Base-by-base conservation (phyloP, 2,113 vertebrate genomes). In the Microtus pennsylvanicus region DNA sequence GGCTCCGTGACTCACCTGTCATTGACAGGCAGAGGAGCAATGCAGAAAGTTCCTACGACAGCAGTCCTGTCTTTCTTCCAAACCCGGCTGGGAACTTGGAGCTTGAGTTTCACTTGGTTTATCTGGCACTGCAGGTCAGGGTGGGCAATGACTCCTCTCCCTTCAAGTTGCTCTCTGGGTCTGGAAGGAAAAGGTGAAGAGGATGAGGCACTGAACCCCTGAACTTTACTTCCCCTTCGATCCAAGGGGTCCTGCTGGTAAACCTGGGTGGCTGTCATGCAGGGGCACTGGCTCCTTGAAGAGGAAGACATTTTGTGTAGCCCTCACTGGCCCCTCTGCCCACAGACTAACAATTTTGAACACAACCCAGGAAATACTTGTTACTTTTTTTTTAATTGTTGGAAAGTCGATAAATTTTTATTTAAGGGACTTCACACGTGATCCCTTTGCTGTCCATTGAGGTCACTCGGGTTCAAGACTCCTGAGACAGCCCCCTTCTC, bases 1-100 rank as follows among this genome's bases (percentile, higher is more conserved):
- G 21, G 16, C 26, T 4, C 42, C 28, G 65, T 69, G 22, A 35
- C 94, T 96, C 98, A 99, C 99, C 97, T 98, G 96, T 96, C 97
- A 13, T 94, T 42, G 33, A 99, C 91, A 0, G 99, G 99, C 93
- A 99, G 93, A 0, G 89, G 93, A 0, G 97, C 97, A 0, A 96
- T 96, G 65, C 99, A 99, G 97, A 99, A 98, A 38, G 55, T 98
- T 94, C 98, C 98, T 0, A 33, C 33, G 21, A 98, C 14, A 1
- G 33, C 74, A 24, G 92, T 38, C 42, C 76, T 93, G 4, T 98
- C 97, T 93, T 95, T 98, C 83, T 28, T 97, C 98, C 98, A 98
- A n/a, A 98, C 93, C 0, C 1, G 61, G 1, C 75, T 94, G 70
- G 93, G 95, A 89, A 97, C 90, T 14, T 96, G 97, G 7, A 98